These are phyloP conservation scores for Poeciliopsis retropinna DNA, from an alignment of 2,113 vertebrate genomes.

Conservation along the genomic window DNA sequence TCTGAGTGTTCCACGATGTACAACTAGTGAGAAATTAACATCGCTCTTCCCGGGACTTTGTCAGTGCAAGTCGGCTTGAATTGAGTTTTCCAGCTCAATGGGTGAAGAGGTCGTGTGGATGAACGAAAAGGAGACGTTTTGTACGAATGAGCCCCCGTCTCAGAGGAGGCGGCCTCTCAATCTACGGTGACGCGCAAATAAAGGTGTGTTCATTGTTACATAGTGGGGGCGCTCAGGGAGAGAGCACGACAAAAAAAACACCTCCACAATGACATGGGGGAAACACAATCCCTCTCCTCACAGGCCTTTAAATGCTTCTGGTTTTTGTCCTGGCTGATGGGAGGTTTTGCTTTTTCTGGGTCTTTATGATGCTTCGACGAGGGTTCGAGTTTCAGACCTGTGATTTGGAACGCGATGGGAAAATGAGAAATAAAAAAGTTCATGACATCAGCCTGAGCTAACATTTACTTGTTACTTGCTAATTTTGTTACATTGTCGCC, in stretches of 20 bases:
- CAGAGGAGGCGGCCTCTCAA: not conserved
- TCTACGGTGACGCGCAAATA: slow-evolving; percentile 1
- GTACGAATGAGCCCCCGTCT: not conserved
- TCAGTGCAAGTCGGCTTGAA: not conserved
- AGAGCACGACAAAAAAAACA: not conserved
- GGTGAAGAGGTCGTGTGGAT: not conserved
- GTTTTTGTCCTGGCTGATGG: not conserved
- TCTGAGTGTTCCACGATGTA: not conserved
- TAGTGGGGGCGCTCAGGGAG: not conserved
- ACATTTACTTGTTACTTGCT: too few species aligned
- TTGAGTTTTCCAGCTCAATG: not conserved
- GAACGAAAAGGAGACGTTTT: not conserved
- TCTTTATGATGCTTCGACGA: not conserved
- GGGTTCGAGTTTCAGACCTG: not conserved
- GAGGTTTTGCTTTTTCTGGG: not conserved
- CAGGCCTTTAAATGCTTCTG: not conserved
- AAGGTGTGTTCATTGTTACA: slow-evolving; percentile 1
- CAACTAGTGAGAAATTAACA: not conserved
- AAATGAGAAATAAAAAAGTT: too few species aligned
- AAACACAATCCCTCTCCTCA: not conserved
- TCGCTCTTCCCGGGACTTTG: not conserved
- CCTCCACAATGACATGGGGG: slow-evolving; percentile 9
- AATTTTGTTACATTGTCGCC: too few species aligned
- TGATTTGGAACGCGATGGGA: not conserved
- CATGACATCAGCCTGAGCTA: too few species aligned